Conservation (phyloP, 2,797 vertebrate species). For the Distichodus sexfasciatus region DNA sequence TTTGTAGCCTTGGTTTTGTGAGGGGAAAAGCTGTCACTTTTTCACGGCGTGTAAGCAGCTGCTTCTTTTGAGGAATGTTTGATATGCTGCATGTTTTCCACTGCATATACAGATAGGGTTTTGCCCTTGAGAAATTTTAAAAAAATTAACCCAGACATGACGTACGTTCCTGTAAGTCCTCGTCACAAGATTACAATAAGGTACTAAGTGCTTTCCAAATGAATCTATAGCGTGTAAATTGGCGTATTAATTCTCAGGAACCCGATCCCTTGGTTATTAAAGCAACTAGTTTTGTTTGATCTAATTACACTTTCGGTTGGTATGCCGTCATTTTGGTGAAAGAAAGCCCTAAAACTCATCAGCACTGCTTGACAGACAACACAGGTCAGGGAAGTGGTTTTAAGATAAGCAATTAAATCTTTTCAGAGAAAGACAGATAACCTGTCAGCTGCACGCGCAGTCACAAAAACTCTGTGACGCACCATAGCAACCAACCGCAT, state of each 20-base stretch:
- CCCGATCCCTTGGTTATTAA: no score
- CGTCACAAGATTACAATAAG: no score
- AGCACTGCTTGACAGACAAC: no score
- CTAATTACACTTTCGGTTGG: no score
- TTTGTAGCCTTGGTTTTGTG: background rate
- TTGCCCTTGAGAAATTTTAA: constrained; percentile 6
- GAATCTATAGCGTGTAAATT: no score
- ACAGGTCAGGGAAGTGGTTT: background rate
- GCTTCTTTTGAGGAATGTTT: background rate
- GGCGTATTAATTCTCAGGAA: no score
- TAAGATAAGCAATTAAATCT: constrained; percentile 30
- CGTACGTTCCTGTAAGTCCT: background rate
- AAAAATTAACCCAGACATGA: background rate
- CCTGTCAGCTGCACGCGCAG: background rate
- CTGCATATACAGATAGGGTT: background rate
- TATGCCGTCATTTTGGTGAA: no score
- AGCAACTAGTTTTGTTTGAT: no score
- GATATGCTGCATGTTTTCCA: background rate
- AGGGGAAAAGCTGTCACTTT: background rate
- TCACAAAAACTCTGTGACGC: constrained; percentile 1
- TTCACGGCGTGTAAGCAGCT: background rate
- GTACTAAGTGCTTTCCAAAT: no score
- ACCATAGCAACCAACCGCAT: constrained; percentile 28
- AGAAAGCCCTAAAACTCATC: no score
- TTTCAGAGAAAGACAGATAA: constrained; percentile 23